Percentiles rank a stretch among this genome's conserved stretches.
Evolutionary conservation across 2,113 vertebrate species (phyloP).

Genomic region (Thryonomys swinderianus): DNA sequence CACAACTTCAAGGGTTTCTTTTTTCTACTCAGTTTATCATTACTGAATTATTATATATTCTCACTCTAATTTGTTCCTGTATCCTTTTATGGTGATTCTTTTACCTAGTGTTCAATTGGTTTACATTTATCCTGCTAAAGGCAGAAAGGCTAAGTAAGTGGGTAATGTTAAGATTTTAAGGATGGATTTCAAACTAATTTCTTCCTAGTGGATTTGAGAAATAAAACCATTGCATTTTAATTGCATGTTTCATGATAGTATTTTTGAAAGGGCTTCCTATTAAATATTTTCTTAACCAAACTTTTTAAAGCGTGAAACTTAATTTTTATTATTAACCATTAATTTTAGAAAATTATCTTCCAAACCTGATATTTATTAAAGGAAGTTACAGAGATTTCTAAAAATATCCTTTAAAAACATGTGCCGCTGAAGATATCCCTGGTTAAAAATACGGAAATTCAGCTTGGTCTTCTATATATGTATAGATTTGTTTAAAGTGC

Average conservation of each 20-base stretch:
- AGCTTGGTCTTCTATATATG: neutral
- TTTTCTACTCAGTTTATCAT: neutral
- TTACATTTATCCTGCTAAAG: too few relatives aligned
- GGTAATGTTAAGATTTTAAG: constrained; percentile 21
- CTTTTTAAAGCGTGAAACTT: neutral
- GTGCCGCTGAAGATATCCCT: neutral
- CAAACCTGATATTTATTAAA: neutral
- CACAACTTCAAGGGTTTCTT: neutral
- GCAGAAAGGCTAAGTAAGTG: neutral
- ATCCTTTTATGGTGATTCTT: too few relatives aligned
- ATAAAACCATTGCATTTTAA: constrained; percentile 9
- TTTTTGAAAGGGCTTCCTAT: neutral
- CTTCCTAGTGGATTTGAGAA: neutral
- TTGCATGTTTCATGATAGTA: neutral
- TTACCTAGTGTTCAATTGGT: neutral
- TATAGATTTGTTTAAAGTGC: constrained; percentile 15
- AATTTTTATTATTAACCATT: neutral
- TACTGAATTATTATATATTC: neutral
- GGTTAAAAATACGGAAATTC: neutral
- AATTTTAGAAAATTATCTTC: neutral
- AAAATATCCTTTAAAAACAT: neutral
- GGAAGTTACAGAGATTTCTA: neutral
- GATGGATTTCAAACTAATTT: neutral
- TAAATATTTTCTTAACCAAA: too few relatives aligned
- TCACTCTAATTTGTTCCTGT: neutral